Conservation (phyloP, 2,888 invertebrate species). For the Chironomus riparius region DNA sequence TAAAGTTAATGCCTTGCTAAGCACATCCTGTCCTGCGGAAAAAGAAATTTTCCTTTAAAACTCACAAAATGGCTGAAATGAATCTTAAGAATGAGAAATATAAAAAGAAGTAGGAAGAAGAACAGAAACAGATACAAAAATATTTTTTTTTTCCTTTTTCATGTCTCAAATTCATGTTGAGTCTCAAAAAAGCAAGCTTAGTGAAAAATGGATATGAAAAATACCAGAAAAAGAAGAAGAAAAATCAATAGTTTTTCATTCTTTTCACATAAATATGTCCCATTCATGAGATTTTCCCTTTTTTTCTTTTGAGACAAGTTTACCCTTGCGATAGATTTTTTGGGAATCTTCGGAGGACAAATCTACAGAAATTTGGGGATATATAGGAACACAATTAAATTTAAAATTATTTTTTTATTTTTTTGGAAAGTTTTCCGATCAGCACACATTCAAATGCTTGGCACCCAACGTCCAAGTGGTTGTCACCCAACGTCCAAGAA, state of each 20-base stretch:
- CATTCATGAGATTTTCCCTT: background rate
- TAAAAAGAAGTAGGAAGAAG: background rate
- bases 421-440: no score
- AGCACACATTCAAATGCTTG: no score
- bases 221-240: background rate
- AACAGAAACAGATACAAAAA: background rate
- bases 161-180: background rate
- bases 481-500: no score
- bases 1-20: background rate
- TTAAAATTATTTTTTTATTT: no score
- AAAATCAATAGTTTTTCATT: conserved; percentile 21
- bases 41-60: background rate
- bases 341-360: no score
- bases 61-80: background rate
- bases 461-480: no score
- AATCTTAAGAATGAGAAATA: background rate
- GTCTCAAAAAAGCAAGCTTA: conserved; percentile 17
- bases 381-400: no score
- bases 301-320: no score
- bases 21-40: background rate
- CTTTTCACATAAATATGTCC: background rate
- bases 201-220: conserved; percentile 19
- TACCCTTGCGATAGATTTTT: no score
- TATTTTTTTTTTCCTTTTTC: background rate
- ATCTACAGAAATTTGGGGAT: no score